Percentiles rank a stretch among this genome's conserved stretches.
phyloP scores from a whole-genome alignment of 2,113 vertebrate genomes.

The Jacana jacana region DNA sequence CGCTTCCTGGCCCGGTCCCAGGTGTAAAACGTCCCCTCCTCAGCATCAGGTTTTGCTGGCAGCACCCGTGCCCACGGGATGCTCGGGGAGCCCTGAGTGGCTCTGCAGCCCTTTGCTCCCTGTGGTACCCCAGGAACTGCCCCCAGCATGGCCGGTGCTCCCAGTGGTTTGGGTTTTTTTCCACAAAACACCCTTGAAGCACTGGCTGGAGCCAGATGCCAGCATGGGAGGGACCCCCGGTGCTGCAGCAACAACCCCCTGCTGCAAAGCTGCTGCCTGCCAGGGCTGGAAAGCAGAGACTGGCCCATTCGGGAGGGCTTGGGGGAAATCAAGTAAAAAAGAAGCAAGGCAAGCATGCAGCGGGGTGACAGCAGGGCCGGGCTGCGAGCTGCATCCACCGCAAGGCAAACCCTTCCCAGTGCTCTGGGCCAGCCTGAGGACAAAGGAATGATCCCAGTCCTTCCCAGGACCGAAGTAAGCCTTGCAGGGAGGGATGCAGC shows the following conservation, averaged over 20 bases:
- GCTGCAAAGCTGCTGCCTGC: background rate
- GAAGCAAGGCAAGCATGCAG: background rate
- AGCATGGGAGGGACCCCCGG: fast-evolving
- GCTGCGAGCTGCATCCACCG: background rate
- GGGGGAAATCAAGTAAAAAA: background rate
- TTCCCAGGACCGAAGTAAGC: background rate
- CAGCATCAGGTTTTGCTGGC: background rate
- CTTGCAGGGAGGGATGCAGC: background rate
- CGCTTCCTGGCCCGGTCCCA: background rate
- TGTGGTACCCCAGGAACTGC: background rate
- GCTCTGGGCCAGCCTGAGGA: background rate
- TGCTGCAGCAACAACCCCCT: background rate
- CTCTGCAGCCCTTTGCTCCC: no score
- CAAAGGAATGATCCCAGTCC: background rate
- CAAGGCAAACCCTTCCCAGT: fast-evolving
- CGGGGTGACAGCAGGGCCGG: background rate
- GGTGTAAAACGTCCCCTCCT: background rate
- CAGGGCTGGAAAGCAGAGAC: background rate
- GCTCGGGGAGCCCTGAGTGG: fast-evolving
- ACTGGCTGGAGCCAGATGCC: background rate
- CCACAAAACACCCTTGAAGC: background rate
- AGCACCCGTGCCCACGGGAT: fast-evolving
- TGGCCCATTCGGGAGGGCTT: background rate
- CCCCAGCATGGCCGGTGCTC: fast-evolving
- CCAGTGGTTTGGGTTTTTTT: background rate